Base-by-base conservation (phyloP, 2,888 invertebrate species). In the Rhyacophila evoluta region DNA sequence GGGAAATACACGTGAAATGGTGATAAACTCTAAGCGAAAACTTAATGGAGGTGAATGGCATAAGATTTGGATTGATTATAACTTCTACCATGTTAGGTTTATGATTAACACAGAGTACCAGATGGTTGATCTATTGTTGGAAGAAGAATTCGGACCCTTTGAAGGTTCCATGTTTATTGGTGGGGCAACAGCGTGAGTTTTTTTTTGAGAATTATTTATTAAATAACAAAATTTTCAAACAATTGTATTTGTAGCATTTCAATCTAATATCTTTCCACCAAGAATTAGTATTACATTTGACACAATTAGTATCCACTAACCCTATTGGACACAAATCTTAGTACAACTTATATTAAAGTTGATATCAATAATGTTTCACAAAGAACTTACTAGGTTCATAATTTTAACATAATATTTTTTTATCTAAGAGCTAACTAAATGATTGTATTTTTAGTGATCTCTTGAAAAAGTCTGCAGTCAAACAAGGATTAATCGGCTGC, bases 11-110 rank as follows among this genome's bases (percentile, higher is more conserved):
- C 92, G 95, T 83, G 95, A 95, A 85, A 88, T 96, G 79, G 95
- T 95, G 68, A 95, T 98, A 81, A 94, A 94, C 84, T 96, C 96
- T 1, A 92, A 93, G 83, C 90, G 94, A 69, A 93, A 94, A 85
- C 89, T 98, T 71, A 97, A 97, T 85, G 95, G 95, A 73, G 98
- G 97, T 0, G 96, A 97, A 86, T 98, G 98, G 98, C 98, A 98
- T 86, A 96, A 97, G 88, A 94, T 98, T 82, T 96, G 96, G 95
- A 96, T 98, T 81, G 97, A 98, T 88, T 97, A 97, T 86, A 97
- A 97, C 87, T 94, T 95, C 85, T 95, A 97, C 86, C 97, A 97
- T 86, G 96, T 97, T 37, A 89, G 97, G 82, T 96, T 97, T 85
- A 97, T 97, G 94, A 94, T 97, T 83, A 97, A 97, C 85, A 95